Evolutionary conservation across 64 coral and sea anemone genomes (phyloP), one percentile per base, ranked within the genome.

Genomic region (Montipora foliosa): DNA sequence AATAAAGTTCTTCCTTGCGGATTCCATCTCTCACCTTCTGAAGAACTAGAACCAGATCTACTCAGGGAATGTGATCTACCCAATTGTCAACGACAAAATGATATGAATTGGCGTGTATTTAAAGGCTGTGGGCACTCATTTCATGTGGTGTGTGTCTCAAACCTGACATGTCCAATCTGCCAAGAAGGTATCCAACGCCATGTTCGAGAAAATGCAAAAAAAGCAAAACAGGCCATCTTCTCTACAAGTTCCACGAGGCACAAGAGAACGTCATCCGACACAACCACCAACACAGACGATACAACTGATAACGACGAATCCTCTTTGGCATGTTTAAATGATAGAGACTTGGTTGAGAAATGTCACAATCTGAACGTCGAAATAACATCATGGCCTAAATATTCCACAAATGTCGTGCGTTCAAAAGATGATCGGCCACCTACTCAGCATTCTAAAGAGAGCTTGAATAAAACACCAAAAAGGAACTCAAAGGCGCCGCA

Each of bases 121-220:
- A 70, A 70, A 17, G 67, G 67, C 47, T 89, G 73, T 3, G 76
- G 87, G 69, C n/a, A 89, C 16, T 51, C 45, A 48, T 70, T 21
- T 70, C 13, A 70, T 14, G n/a, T 70, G 13, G 13, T 13, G 1
- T 70, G 67, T 70, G 67, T 70, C 5, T 13, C 67, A 70, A 21
- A 70, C 1, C 20, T 4, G 20, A 21, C 20, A 15, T 1, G 67
- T 21, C 15, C 15, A 70, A 70, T 70, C 13, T 70, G 67, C 20
- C 67, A 70, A 21, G 67, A 70, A 70, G 2, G 15, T 21, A 70
- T 2, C 67, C 67, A 13, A 19, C 67, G 67, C 1, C 4, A 70
- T 19, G 67, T 70, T 70, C 13, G 13, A 4, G 67, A 2, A 70
- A 15, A 70, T 21, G 67, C 1, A 0, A 5, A 1, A 21, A 70